Base-by-base conservation (phyloP, 2,888 invertebrate genomes). In the Blastobasis adustella region DNA sequence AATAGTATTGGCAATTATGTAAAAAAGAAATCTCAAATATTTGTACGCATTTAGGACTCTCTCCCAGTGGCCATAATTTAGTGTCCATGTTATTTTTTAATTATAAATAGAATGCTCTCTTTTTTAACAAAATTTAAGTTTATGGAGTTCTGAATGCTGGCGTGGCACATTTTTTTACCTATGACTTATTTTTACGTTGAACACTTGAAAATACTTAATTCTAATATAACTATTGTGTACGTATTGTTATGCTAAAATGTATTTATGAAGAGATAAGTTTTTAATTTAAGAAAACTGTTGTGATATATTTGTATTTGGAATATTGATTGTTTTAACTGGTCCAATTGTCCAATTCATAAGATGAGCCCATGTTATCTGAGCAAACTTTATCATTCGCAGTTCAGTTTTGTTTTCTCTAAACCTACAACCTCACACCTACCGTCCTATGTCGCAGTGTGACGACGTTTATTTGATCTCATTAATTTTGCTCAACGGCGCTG, bases 221-320 rank as follows among this genome's bases (percentile, higher is more conserved):
- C 10, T 23, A 47, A 47, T 9, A 40, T 46, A 9, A 23, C 73
- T 79, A 78, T 66, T 79, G 77, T 85, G 73, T 74, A 79, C 84
- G 82, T 84, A 73, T 67, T 76, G 49, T 49, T 49, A 73, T 58
- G 65, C 59, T 83, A 80, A 81, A 78, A 71, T 76, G 67, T 82
- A 82, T 80, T 69, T 87, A 82, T 86, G 86, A 85, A 85, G 76
- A 82, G 71, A 67, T 79, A 80, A 79, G 73, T 71, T 66, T 44
- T 65, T 76, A 71, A 42, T 60, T 62, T 85, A 86, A 86, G 84
- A 72, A 74, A 82, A 87, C 86, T 87, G 83, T 85, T 86, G 88
- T 88, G 88, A 88, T 88, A 23, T 23, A 88, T 87, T 88, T 88
- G 88, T 88, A 88, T 84, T 79, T 88, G 88, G 88, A 88, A 88